These are phyloP conservation scores for Nettapus auritus DNA, from an alignment of 2,113 vertebrate species.

Conservation along the genomic window DNA sequence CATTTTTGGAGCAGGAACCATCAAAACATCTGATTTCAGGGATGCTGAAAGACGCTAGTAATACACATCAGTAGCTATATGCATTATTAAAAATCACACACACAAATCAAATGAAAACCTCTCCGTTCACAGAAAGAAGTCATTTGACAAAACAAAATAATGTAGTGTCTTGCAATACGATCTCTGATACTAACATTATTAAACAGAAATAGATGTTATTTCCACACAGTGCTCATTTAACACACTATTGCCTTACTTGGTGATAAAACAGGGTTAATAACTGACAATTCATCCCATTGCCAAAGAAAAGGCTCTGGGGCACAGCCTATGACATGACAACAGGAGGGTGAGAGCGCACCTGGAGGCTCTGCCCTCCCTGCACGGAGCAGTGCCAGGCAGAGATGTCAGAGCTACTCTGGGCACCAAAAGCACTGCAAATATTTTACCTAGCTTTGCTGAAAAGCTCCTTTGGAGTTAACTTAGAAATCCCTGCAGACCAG, in stretches of 20 bases:
- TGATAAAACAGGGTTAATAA: neutral
- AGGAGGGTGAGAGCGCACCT: rapidly evolving
- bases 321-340: neutral
- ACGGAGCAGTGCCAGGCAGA: neutral
- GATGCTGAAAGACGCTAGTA: neutral
- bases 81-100: neutral
- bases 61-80: neutral
- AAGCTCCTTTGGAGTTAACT: neutral
- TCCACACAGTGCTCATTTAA: neutral
- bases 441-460: neutral
- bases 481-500: neutral
- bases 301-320: neutral
- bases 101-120: neutral
- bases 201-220: neutral
- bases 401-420: neutral
- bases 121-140: neutral
- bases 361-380: neutral
- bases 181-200: neutral
- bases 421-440: neutral
- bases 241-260: neutral
- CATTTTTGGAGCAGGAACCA: neutral
- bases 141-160: neutral
- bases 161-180: neutral
- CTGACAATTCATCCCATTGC: neutral
- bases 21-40: neutral